Base-by-base conservation (phyloP, 2,113 vertebrate genomes). In the Cephalopterus ornatus region DNA sequence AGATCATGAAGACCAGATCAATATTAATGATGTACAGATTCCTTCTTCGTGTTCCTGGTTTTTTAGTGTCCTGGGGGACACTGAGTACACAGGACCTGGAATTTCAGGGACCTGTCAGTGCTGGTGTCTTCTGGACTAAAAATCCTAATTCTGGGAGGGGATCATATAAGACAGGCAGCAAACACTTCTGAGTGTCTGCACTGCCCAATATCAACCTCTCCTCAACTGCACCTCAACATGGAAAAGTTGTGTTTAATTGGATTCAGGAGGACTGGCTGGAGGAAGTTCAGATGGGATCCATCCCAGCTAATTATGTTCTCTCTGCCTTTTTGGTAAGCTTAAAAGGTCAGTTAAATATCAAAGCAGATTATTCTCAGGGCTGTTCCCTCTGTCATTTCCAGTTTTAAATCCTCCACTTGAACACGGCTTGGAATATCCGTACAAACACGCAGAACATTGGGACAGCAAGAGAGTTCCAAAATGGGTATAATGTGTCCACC, bases 291-390 rank as follows among this genome's bases (percentile, higher is more conserved):
- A 95, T 91, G 95, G 92, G 96, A 96, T 86, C 4, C 47, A 59
- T 89, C 96, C 92, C 95, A 93, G 68, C 21, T 84, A 42, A 81
- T 92, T 93, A 59, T 35, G 5, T 27, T 73, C 55, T 61, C 39
- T 61, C 78, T 20, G 72, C 52, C 88, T 95, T 93, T 90, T 92
- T 95, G 94, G 92, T 89, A 88, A 95, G 83, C 95, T 88, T 55
- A 41, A 97, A 97, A 96, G 96, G 95, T 96, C 96, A 95, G 50
- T 80, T 80, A 96, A 97, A 92, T 44, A 82, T 96, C 89, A 72
- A 93, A 94, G 91, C 68, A 91, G 56, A 84, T 89, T 75, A 35
- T 93, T 92, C 80, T 89, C 76, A 63, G 87, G 77, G 68, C 35
- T 42, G 83, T 71, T 95, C 68, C 72, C 72, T 88, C 61, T 49